phyloP scores from a whole-genome alignment of 2,113 vertebrate genomes.

The Eulemur macaco region DNA sequence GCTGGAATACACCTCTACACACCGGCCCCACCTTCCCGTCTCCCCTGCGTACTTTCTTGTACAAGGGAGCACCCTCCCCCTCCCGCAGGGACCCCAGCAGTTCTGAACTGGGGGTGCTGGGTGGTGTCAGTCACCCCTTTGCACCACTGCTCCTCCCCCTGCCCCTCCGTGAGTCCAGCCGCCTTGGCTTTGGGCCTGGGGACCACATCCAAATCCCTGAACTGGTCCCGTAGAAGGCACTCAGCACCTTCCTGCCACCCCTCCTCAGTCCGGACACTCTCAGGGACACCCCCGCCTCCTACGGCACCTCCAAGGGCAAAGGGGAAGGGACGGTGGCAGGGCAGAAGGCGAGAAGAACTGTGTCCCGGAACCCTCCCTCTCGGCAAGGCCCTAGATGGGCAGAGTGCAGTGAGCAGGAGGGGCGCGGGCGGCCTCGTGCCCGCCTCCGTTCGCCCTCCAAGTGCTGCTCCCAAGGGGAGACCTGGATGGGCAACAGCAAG shows the following conservation, averaged over 20 bases:
- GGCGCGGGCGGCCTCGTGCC: background rate
- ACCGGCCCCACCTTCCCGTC: background rate
- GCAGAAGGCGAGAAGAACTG: background rate
- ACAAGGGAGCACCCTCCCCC: background rate
- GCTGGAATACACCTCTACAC: background rate
- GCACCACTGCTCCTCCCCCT: background rate
- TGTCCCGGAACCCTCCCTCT: background rate
- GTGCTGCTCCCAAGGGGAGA: background rate
- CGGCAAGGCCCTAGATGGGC: background rate
- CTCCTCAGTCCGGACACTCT: background rate
- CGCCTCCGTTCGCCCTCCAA: background rate
- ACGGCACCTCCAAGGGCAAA: background rate
- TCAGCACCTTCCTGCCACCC: background rate
- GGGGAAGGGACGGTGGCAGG: background rate
- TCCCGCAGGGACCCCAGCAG: background rate
- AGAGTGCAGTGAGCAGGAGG: rapidly evolving
- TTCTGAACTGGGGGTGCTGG: background rate
- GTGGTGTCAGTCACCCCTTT: rapidly evolving
- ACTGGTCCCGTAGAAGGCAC: background rate
- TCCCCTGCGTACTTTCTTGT: background rate
- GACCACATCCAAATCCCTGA: background rate
- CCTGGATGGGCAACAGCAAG: background rate
- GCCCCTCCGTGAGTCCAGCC: background rate
- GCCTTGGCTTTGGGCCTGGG: background rate
- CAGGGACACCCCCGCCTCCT: background rate